Evolutionary conservation across 2,113 vertebrate species (phyloP).

Genomic region (Otocyon megalotis): DNA sequence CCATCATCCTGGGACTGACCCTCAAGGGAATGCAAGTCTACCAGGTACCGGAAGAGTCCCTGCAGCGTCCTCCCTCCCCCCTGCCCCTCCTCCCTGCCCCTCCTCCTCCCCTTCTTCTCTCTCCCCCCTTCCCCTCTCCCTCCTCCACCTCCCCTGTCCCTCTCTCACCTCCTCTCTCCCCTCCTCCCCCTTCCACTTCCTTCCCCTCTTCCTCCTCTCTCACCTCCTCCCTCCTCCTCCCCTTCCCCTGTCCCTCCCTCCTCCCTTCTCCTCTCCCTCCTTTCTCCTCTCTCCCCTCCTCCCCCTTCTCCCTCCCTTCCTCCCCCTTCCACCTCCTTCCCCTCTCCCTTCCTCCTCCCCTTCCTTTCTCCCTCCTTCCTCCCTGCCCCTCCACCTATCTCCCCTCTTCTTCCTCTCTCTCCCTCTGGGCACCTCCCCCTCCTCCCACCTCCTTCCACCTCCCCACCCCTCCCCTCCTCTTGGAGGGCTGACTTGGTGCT

Average conservation of each 20-base stretch:
- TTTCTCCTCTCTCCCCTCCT: background rate
- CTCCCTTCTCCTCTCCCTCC: rapidly evolving
- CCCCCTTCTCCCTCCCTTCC: background rate
- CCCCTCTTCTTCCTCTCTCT: rapidly evolving
- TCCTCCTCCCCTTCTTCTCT: background rate
- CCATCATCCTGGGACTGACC: slow-evolving; percentile 93
- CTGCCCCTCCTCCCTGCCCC: background rate
- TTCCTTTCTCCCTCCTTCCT: rapidly evolving
- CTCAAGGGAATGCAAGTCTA: slow-evolving; percentile 95
- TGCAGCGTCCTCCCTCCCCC: background rate
- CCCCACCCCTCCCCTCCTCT: background rate
- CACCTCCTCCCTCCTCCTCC: too few species aligned
- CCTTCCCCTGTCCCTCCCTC: background rate
- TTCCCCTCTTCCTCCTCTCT: rapidly evolving
- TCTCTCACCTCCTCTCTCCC: background rate
- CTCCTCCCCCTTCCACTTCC: rapidly evolving
- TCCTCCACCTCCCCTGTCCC: too few species aligned
- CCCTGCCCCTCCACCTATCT: background rate
- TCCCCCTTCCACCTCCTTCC: slow-evolving; percentile 7
- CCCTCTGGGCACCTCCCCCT: background rate
- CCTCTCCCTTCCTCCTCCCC: rapidly evolving
- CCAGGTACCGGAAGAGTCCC: slow-evolving; percentile 88
- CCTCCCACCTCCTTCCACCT: too few species aligned
- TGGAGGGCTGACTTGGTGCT: rapidly evolving
- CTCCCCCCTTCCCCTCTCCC: rapidly evolving